These are phyloP conservation scores for Pseudomugil gertrudae DNA, from an alignment of 2,797 vertebrate genomes.

Conservation along the genomic window DNA sequence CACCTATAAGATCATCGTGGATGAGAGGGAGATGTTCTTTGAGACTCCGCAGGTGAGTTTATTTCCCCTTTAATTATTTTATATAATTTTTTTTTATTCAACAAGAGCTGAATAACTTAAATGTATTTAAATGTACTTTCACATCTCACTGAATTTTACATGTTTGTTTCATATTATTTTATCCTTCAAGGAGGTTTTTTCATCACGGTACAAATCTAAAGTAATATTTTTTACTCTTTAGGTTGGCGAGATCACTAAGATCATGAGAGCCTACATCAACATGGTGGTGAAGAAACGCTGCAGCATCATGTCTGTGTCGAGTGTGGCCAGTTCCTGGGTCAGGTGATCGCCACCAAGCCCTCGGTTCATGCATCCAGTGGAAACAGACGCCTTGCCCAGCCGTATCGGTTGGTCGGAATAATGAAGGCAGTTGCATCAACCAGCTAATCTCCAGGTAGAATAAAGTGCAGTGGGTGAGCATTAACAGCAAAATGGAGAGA, in stretches of 20 bases:
- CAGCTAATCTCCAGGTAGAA: slow-evolving; percentile 39
- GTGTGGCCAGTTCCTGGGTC: slow-evolving; percentile 84
- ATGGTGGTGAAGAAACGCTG: slow-evolving; percentile 96
- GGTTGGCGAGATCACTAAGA: slow-evolving; percentile 94
- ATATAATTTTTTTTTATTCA: no score
- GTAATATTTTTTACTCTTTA: slow-evolving; percentile 50
- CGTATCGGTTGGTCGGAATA: slow-evolving; percentile 34
- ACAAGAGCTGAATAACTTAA: no score
- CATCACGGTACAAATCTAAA: not conserved
- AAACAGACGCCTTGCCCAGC: slow-evolving; percentile 27
- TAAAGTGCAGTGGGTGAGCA: slow-evolving; percentile 17
- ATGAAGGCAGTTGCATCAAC: slow-evolving; percentile 48
- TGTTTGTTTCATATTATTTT: no score
- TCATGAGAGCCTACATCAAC: slow-evolving; percentile 96
- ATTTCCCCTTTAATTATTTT: not conserved
- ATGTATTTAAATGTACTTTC: not conserved
- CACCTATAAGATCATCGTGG: slow-evolving; percentile 94
- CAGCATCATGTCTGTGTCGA: slow-evolving; percentile 90
- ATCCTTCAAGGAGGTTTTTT: no score
- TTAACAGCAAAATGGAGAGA: slow-evolving; percentile 21
- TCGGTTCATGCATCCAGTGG: slow-evolving; percentile 38
- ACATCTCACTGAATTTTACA: not conserved
- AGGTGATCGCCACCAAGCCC: slow-evolving; percentile 84
- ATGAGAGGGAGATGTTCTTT: slow-evolving; percentile 95
- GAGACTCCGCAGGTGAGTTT: slow-evolving; percentile 88